phyloP scores from a whole-genome alignment of 2,888 invertebrate species.

The Brenthis hecate region DNA sequence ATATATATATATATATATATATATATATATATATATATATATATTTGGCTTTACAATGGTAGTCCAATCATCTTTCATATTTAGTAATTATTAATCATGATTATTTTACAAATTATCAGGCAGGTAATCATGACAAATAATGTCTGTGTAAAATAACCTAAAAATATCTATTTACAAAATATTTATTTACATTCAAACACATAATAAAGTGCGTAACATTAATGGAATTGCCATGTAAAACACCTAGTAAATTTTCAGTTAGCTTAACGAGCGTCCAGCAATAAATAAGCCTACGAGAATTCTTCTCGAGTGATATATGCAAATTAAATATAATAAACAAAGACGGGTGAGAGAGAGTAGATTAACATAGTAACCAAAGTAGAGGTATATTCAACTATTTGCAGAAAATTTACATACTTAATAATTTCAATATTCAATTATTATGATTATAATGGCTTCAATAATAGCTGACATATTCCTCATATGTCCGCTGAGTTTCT shows the following conservation, averaged over 20 bases:
- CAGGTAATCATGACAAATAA: too few relatives aligned
- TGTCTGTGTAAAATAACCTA: neutral
- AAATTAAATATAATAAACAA: conserved; percentile 41
- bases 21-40: too few relatives aligned
- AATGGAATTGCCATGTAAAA: conserved; percentile 44
- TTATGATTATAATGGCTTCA: too few relatives aligned
- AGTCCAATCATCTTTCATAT: too few relatives aligned
- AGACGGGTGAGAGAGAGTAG: conserved; percentile 34
- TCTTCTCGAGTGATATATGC: conserved; percentile 38
- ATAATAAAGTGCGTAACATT: conserved; percentile 41
- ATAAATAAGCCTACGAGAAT: conserved; percentile 41
- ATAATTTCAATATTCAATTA: too few relatives aligned
- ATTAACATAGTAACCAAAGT: conserved; percentile 25
- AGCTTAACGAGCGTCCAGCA: conserved; percentile 38
- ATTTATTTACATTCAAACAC: conserved; percentile 20
- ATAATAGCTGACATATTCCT: too few relatives aligned
- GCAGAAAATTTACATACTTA: neutral
- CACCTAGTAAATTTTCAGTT: conserved; percentile 41
- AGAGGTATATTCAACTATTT: neutral
- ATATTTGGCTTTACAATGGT: too few relatives aligned
- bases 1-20: too few relatives aligned
- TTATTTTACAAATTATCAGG: too few relatives aligned
- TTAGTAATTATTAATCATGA: too few relatives aligned
- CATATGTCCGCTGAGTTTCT: too few relatives aligned
- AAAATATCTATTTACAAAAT: conserved; percentile 27